Percentiles rank a stretch among this genome's conserved stretches.
Evolutionary conservation across 2,888 invertebrate genomes (phyloP).

Genomic region (Heliconius cydno): DNA sequence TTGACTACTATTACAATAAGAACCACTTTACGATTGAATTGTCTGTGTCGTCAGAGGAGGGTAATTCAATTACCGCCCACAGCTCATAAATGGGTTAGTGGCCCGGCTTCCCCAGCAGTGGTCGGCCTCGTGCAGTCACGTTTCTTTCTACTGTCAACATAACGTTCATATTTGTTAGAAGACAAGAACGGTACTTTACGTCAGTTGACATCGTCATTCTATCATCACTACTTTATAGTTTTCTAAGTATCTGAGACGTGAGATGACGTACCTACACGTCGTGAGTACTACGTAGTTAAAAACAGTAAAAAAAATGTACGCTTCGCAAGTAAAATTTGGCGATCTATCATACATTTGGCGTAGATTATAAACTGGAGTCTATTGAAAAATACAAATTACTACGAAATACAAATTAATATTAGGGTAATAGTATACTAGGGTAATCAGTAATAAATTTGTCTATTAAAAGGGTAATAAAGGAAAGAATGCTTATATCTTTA

Average conservation of each 20-base stretch:
- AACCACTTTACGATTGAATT: conserved; percentile 48
- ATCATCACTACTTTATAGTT: conserved; percentile 41
- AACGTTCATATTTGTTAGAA: conserved; percentile 36
- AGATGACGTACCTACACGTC: conserved; percentile 2
- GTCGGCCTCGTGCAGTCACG: conserved; percentile 14
- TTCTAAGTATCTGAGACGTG: conserved; percentile 35
- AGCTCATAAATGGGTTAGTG: conserved; percentile 59
- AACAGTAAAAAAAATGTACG: conserved; percentile 1
- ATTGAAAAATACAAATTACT: neutral
- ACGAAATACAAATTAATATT: neutral
- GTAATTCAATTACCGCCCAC: conserved; percentile 59
- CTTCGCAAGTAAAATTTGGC: neutral
- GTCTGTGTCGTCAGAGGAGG: conserved; percentile 50
- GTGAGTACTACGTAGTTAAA: conserved; percentile 10
- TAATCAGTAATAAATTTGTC: neutral
- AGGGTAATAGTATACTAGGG: neutral
- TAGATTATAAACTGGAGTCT: too few relatives aligned
- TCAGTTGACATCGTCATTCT: conserved; percentile 38
- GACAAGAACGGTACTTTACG: conserved; percentile 27
- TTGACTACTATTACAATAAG: conserved; percentile 48
- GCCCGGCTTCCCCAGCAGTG: conserved; percentile 53
- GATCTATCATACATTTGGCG: too few relatives aligned
- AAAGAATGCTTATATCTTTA: neutral
- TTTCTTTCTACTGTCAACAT: conserved; percentile 29
- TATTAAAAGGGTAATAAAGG: conserved; percentile 9